Evolutionary conservation across 1,140 invertebrate genomes (phyloP).

Genomic region (Anoplolepis gracilipes): DNA sequence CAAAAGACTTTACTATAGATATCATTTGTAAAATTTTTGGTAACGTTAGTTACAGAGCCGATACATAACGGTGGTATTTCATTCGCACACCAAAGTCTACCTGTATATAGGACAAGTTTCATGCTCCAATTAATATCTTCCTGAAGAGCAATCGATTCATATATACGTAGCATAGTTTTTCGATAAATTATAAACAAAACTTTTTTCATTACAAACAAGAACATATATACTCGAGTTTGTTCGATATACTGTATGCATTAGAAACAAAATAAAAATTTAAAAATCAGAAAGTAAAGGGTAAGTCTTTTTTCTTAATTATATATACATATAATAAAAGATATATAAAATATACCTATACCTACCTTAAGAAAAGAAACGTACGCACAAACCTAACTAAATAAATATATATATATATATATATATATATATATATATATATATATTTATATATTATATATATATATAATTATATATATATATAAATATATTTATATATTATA

Average conservation of each 20-base stretch:
- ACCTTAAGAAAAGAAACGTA: too few relatives aligned
- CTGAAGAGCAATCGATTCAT: slow-evolving; percentile 38
- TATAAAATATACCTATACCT: background rate
- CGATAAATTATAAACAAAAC: slow-evolving; percentile 62
- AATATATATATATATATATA: background rate
- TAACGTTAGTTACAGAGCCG: slow-evolving; percentile 61
- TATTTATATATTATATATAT: too few relatives aligned
- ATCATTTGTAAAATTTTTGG: slow-evolving; percentile 65
- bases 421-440: too few relatives aligned
- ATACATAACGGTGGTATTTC: slow-evolving; percentile 28
- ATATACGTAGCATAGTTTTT: slow-evolving; percentile 67
- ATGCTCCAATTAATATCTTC: slow-evolving; percentile 62
- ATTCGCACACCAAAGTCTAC: slow-evolving; percentile 44
- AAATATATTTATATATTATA: slow-evolving; percentile 39
- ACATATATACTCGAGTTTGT: slow-evolving; percentile 60
- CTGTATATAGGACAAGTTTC: slow-evolving; percentile 49
- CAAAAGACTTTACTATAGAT: slow-evolving; percentile 43
- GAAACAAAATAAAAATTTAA: slow-evolving; percentile 60
- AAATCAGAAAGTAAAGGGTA: slow-evolving; percentile 18
- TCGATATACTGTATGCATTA: slow-evolving; percentile 68
- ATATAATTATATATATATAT: slow-evolving; percentile 63
- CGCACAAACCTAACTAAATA: background rate
- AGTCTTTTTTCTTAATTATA: background rate
- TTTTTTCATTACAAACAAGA: slow-evolving; percentile 68
- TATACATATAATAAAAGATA: background rate